Conservation (phyloP, 2,113 vertebrate genomes). For the Malurus elegans region DNA sequence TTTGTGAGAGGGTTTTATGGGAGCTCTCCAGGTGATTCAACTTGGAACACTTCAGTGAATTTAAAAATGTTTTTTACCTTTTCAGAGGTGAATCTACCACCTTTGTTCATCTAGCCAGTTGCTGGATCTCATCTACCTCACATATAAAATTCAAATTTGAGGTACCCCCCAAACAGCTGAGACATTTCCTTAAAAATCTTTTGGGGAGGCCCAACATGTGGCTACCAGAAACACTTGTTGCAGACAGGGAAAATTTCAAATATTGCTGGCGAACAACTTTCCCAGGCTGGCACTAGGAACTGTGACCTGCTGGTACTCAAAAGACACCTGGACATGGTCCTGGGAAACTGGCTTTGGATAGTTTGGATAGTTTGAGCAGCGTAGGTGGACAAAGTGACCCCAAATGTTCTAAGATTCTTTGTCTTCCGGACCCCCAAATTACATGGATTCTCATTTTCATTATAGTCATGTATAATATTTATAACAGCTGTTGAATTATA, state of each 20-base stretch:
- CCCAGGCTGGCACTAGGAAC: neutral
- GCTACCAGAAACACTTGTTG: neutral
- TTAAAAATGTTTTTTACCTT: neutral
- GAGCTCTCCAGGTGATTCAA: neutral
- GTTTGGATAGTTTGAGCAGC: too few species aligned
- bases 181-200: neutral
- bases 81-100: neutral
- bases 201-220: neutral
- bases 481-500: neutral
- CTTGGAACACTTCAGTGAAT: neutral
- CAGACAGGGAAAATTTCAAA: neutral
- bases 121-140: neutral
- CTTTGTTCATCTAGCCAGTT: neutral
- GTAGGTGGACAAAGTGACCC: neutral
- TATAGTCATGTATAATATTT: neutral
- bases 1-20: neutral
- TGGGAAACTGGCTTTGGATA: neutral
- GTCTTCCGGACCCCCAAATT: neutral
- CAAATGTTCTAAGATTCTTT: neutral
- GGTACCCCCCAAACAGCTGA: fast-evolving
- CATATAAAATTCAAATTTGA: neutral
- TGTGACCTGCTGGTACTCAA: fast-evolving
- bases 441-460: neutral
- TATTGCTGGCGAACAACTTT: neutral
- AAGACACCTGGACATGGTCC: neutral